phyloP scores from a whole-genome alignment of 2,888 invertebrate genomes.

The Tipula helvola region DNA sequence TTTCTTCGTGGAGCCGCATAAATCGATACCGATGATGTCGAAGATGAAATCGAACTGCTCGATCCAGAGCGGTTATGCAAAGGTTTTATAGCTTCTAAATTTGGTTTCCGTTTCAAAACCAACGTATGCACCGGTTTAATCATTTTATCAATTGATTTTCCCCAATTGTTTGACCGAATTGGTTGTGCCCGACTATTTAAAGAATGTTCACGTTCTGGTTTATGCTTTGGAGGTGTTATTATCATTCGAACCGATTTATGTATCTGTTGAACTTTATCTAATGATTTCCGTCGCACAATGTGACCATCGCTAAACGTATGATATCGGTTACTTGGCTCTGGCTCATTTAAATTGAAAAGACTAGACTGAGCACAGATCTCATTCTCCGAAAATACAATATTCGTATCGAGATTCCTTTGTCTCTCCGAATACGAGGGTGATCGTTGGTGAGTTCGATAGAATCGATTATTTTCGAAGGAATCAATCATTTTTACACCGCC shows the following conservation, averaged over 20 bases:
- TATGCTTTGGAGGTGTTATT: neutral
- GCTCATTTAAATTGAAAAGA: constrained; percentile 32
- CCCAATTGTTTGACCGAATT: neutral
- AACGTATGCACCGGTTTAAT: neutral
- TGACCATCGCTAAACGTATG: neutral
- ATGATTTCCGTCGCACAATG: too few relatives aligned
- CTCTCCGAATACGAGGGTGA: neutral
- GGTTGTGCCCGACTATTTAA: neutral
- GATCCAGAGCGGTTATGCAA: neutral
- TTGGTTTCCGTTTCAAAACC: neutral
- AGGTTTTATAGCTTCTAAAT: neutral
- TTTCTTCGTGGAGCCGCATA: neutral
- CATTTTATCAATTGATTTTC: neutral
- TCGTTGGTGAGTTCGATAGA: constrained; percentile 19
- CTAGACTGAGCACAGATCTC: constrained; percentile 36
- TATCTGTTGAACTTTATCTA: neutral
- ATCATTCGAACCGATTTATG: neutral
- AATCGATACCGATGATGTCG: neutral
- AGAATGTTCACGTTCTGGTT: neutral
- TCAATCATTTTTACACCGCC: constrained; percentile 30
- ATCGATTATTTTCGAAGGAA: constrained; percentile 34
- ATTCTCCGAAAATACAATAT: constrained; percentile 27
- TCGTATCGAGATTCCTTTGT: neutral
- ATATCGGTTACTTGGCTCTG: neutral
- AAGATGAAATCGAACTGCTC: neutral